These are phyloP conservation scores for Himalopsyche kuldschensis DNA, from an alignment of 2,888 invertebrate genomes.

Conservation along the genomic window DNA sequence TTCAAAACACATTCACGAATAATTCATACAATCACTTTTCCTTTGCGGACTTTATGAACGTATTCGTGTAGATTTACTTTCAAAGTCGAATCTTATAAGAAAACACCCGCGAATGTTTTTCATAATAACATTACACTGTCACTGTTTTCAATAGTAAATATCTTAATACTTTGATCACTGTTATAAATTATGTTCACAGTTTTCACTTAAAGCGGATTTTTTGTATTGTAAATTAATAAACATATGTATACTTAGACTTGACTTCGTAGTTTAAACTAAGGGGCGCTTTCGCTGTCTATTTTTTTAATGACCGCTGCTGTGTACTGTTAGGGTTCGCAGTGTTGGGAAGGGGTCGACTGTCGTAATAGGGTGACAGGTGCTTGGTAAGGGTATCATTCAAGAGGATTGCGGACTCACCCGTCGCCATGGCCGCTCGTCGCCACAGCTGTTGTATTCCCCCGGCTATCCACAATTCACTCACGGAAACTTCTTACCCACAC, in stretches of 20 bases:
- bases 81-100: background rate
- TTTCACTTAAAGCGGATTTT: background rate
- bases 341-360: background rate
- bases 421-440: conserved; percentile 48
- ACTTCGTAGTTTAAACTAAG: background rate
- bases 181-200: background rate
- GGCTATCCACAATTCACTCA: conserved; percentile 45
- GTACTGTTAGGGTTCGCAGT: background rate
- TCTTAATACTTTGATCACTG: conserved; percentile 2
- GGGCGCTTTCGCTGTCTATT: background rate
- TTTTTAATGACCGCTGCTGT: background rate
- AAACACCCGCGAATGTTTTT: background rate
- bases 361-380: conserved; percentile 1
- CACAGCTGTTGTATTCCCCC: conserved; percentile 47
- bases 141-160: conserved; percentile 4
- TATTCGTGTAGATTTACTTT: background rate
- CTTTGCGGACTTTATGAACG: background rate
- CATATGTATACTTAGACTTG: background rate
- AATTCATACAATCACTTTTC: conserved; percentile 23
- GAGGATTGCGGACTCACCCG: conserved; percentile 44
- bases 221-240: too few species aligned
- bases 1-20: background rate
- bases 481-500: conserved; percentile 46
- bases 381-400: background rate
- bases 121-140: conserved; percentile 6